Evolutionary conservation across 2,113 vertebrate genomes (phyloP).

Genomic region (Blennius ocellaris): DNA sequence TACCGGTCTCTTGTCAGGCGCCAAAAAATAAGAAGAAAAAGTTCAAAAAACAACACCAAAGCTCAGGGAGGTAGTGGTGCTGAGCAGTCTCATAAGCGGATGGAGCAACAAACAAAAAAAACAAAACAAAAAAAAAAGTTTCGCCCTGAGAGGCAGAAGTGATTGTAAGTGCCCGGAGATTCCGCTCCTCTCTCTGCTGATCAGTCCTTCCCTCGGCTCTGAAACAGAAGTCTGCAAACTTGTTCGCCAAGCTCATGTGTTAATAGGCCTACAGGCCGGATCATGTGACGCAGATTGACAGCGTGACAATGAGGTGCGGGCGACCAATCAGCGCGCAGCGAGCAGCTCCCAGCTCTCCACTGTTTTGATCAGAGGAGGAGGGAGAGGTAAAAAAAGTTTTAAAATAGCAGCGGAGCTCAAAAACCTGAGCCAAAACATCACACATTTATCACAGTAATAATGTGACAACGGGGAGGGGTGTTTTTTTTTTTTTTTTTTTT

Average conservation of each 20-base stretch:
- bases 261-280: slow-evolving; percentile 77
- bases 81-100: slow-evolving; percentile 58
- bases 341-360: slow-evolving; percentile 60
- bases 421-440: slow-evolving; percentile 11
- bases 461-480: neutral
- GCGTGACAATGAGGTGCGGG: slow-evolving; percentile 83
- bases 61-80: slow-evolving; percentile 68
- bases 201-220: slow-evolving; percentile 71
- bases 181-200: slow-evolving; percentile 51
- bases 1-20: slow-evolving; percentile 59
- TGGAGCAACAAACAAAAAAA: neutral
- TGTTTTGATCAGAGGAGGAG: slow-evolving; percentile 66
- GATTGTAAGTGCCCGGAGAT: slow-evolving; percentile 61
- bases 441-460: neutral
- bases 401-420: slow-evolving; percentile 47
- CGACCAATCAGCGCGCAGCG: slow-evolving; percentile 89
- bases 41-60: slow-evolving; percentile 48
- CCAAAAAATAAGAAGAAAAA: slow-evolving; percentile 54
- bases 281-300: slow-evolving; percentile 90
- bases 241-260: slow-evolving; percentile 80
- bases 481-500: too few relatives aligned
- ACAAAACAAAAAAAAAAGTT: slow-evolving; percentile 50
- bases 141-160: slow-evolving; percentile 35
- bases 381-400: slow-evolving; percentile 63
- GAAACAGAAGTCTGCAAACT: slow-evolving; percentile 83